Evolutionary conservation across 35 echinoderm and acorn worm species (phyloP).

Genomic region (Diadema setosum): DNA sequence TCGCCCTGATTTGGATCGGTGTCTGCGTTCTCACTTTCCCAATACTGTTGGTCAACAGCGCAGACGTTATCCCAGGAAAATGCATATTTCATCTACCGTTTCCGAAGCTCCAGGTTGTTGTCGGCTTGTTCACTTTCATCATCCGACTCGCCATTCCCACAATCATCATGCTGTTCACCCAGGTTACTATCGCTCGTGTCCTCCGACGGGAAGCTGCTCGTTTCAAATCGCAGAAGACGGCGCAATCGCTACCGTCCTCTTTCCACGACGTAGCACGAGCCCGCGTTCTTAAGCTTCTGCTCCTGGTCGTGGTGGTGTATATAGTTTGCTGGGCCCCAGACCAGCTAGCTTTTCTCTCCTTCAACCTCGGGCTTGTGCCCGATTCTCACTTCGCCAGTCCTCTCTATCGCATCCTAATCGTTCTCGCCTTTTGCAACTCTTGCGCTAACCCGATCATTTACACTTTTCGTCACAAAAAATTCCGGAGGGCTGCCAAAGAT

Average conservation of each 20-base stretch:
- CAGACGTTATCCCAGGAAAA: not conserved
- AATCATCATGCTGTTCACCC: not conserved
- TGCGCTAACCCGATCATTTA: not conserved
- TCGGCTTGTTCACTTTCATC: not conserved
- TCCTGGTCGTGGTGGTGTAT: not conserved
- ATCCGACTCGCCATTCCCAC: not conserved
- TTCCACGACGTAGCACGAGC: not conserved
- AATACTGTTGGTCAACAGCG: not conserved
- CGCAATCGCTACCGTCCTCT: not conserved
- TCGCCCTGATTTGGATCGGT: not conserved
- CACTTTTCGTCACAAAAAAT: not conserved
- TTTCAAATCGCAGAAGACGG: not conserved
- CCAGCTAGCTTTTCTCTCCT: not conserved
- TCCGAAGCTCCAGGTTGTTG: not conserved
- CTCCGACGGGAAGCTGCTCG: not conserved
- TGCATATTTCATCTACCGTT: not conserved
- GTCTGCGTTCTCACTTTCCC: not conserved
- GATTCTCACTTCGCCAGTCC: not conserved
- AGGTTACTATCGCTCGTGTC: not conserved
- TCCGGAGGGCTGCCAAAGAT: not conserved
- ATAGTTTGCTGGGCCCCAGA: not conserved
- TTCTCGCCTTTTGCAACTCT: not conserved
- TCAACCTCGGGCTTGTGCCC: not conserved
- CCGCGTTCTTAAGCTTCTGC: not conserved
- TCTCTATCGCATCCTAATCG: not conserved